Base-by-base conservation (phyloP, 1,140 invertebrate genomes). In the Drosophila navojoa region DNA sequence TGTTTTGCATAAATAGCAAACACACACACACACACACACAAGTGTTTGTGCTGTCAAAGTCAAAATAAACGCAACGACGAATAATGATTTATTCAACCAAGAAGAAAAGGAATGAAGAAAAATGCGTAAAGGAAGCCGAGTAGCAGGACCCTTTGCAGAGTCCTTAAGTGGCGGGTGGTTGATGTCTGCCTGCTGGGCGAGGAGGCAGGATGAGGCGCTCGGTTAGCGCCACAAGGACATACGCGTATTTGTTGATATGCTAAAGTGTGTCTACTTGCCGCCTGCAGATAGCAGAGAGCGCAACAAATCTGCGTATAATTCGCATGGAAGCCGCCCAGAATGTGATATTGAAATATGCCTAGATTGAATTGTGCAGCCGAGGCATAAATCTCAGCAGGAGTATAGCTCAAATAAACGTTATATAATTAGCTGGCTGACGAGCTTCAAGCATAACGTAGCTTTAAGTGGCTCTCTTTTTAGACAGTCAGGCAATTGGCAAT, bases 41-140 rank as follows among this genome's bases (percentile, higher is more conserved):
- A 84, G 72, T 84, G 76, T 81, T 84, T 22, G 80, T 66, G 67
- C 80, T 82, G 80, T 84, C 80, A 82, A 72, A 82, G 80, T 82
- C 76, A 84, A 84, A 82, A 79, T 82, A 82, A 82, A 76, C 80
- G 80, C 71, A 82, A 67, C 71, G 72, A 84, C 80, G 40, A 84
- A 82, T 84, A 82, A 82, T 82, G 80, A 82, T 82, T 82, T 84
- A 82, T 82, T 76, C 42, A 45, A 38, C 54, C 27, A 69, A 27
- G 11, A 32, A 44, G 44, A 50, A 62, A 44, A 64, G 32, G 64
- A 71, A 45, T 9, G 58, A 70, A 60, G 63, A 70, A 81, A 72
- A 70, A 60, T 77, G 55, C 68, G 49, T 61, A 61, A 77, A 69
- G 57, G 55, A 74, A 45, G 44, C 58, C 45, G n/a, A 64, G 64